Conservation (phyloP, 53 echinoderm and acorn worm species). For the Temnopleurus reevesii region DNA sequence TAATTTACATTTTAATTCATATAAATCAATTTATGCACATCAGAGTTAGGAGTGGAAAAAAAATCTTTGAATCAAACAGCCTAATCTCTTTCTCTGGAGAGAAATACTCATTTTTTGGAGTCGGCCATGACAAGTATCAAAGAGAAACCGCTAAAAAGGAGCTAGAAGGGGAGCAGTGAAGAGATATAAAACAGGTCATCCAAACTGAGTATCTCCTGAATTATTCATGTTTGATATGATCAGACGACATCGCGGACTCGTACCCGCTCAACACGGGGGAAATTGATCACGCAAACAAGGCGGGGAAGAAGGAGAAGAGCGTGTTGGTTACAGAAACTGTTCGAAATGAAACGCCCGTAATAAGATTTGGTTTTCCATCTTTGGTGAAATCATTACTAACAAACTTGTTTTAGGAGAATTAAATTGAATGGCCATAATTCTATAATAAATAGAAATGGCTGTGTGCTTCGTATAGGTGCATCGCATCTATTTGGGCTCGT, state of each 20-base stretch:
- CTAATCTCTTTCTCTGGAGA: slow-evolving; percentile 22
- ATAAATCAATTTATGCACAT: too few relatives aligned
- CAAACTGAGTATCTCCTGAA: slow-evolving; percentile 30
- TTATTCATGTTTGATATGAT: slow-evolving; percentile 23
- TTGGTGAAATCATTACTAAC: not conserved
- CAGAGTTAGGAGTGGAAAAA: not conserved
- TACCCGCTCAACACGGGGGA: not conserved
- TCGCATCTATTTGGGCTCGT: too few relatives aligned
- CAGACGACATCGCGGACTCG: slow-evolving; percentile 11
- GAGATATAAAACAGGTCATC: slow-evolving; percentile 36
- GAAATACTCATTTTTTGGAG: not conserved
- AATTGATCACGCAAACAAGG: slow-evolving; percentile 14
- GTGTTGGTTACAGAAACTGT: not conserved
- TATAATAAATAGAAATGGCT: not conserved
- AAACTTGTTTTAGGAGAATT: not conserved
- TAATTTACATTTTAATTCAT: too few relatives aligned
- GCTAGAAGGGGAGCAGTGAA: not conserved
- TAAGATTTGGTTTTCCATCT: not conserved
- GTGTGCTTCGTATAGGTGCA: too few relatives aligned
- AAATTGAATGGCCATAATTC: not conserved
- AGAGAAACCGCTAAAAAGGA: slow-evolving; percentile 15
- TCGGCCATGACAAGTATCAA: slow-evolving; percentile 1
- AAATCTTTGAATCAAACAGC: not conserved
- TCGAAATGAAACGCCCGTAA: not conserved
- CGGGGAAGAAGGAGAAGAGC: not conserved